A percentile compares a stretch with the other conserved stretches of the same genome.
Evolutionary conservation across 1,140 invertebrate genomes (phyloP).

Genomic region (Varroa destructor): DNA sequence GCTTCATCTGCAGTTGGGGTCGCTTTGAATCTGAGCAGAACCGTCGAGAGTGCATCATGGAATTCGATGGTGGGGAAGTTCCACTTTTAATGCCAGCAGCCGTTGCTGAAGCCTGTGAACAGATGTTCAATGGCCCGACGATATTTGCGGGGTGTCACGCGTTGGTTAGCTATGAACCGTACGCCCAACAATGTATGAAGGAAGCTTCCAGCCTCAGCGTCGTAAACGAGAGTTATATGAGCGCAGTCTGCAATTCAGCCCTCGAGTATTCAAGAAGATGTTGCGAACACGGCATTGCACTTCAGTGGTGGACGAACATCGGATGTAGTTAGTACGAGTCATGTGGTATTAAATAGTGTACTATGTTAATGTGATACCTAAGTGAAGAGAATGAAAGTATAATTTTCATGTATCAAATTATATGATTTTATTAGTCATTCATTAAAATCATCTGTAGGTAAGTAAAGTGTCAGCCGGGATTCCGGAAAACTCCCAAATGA

Average conservation of each 20-base stretch:
- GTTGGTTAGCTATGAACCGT: constrained; percentile 53
- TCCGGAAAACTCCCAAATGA: no score
- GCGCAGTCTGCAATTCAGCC: constrained; percentile 49
- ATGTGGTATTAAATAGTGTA: no score
- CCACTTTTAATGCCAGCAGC: constrained; percentile 40
- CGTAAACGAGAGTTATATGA: constrained; percentile 39
- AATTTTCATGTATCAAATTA: background rate
- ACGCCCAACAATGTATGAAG: constrained; percentile 53
- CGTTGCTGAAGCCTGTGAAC: constrained; percentile 45
- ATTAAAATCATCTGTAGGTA: background rate
- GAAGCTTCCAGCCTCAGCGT: constrained; percentile 45
- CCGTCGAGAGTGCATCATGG: constrained; percentile 31
- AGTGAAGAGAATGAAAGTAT: constrained; percentile 14
- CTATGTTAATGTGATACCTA: background rate
- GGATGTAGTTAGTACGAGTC: constrained; percentile 47
- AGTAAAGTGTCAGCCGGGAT: background rate
- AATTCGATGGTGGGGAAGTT: constrained; percentile 39
- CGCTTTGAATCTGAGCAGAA: constrained; percentile 41
- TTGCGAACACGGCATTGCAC: constrained; percentile 51
- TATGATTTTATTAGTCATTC: background rate
- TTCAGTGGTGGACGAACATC: constrained; percentile 52
- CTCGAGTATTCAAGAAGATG: constrained; percentile 61
- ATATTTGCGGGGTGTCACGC: constrained; percentile 49
- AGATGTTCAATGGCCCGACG: constrained; percentile 31
- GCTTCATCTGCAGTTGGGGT: constrained; percentile 52